Evolutionary conservation across 2,888 invertebrate genomes (phyloP), one percentile per base, ranked within the genome.

Genomic region (Timandra comae): DNA sequence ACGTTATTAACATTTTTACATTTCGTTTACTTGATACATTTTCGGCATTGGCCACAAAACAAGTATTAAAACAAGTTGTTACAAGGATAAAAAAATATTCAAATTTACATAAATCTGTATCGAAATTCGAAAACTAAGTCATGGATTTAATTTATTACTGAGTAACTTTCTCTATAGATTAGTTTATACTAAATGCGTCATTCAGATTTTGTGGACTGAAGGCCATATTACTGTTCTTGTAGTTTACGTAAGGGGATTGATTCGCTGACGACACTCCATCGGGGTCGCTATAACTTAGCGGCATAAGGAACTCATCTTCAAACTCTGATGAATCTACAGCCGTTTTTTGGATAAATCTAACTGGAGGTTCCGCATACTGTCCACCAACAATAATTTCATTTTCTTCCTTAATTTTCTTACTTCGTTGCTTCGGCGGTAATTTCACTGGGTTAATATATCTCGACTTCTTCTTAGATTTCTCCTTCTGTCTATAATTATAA

Each of bases 201-300:
- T 85, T 84, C n/a, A 82, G 47, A 37, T 85, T 85, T 52, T 86
- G 85, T 7, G 84, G 82, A 45, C 79, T 84, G 28, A 82, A 85
- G 1, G 84, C 84, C 63, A 84, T 60, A 36, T 86, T 85, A 33
- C 84, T 74, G 41, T 84, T 62, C 48, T 79, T 82, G 47, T 84
- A 82, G 40, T 84, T 84, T 1, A 75, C 71, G 30, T 84, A 84
- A 1, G 79, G 69, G 0, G 84, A 84, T 6, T 64, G 64, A 1
- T 67, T 57, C 0, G 67, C 69, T 16, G 77, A 68, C 10, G 54
- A 40, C 2, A 60, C 49, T 3, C 49, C 35, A 4, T 72, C 65
- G 0, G 62, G 38, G 16, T 76, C 66, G n/a, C 50, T 33, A 13
- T 51, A 62, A 1, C 52, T 52, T 7, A 52, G 48, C 2, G 49